Evolutionary conservation across 2,888 invertebrate species (phyloP), one percentile per base, ranked within the genome.

Genomic region (Nephrotoma appendiculata): DNA sequence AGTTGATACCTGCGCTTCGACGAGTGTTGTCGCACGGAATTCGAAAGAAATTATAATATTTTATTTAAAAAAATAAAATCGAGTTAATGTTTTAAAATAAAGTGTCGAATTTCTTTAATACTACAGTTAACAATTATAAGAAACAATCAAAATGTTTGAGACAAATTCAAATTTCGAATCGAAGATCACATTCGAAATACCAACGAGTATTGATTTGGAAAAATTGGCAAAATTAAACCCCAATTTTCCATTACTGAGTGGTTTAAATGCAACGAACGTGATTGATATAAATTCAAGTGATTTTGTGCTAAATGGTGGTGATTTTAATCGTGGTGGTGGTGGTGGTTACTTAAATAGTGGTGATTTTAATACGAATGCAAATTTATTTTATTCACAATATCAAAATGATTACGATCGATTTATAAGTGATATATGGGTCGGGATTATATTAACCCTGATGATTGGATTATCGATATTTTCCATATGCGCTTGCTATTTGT

Each of bases 391-490:
- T 71, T 86, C 91, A 86, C 90, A 91, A 87, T 90, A 91, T 86
- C 91, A 91, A 88, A 87, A 90, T 87, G 93, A 93, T 87, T 93
- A 94, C 89, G 93, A 94, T 89, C 93, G 93, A 88, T 93, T 94
- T 89, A 91, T 94, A 90, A 93, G 94, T 87, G 94, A 94, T 89
- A 93, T 94, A 71, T 94, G 94, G 94, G 93, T 94, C 87, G 94
- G 94, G 41, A 92, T 94, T 87, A 93, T 94, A 45, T 90, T 94
- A 86, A 93, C 94, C 15, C 90, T 94, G 86, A 93, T 94, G 91
- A 92, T 94, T 87, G 91, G 94, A 83, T 93, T 93, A 88, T 93
- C 94, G 91, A 92, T 94, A 83, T 94, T 94, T 89, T 94, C 94
- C 89, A 93, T 94, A 90, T 94, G 94, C 89, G 93, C 94, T 88